Conservation (phyloP, 1,140 invertebrate genomes). For the Pygmarrhopalites habei region DNA sequence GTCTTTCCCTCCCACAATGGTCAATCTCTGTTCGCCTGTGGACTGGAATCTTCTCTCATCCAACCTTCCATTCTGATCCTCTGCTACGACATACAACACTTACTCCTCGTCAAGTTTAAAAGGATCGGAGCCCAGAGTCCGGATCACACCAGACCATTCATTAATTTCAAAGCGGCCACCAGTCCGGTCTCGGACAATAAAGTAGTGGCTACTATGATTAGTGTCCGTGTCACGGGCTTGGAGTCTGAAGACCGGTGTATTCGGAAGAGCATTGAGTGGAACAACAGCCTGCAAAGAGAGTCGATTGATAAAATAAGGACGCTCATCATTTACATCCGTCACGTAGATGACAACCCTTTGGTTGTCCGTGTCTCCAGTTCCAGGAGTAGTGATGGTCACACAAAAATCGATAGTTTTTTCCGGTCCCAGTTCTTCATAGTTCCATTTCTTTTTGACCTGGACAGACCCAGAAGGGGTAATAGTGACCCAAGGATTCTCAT, state of each 20-base stretch:
- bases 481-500: slow-evolving; percentile 88
- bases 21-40: slow-evolving; percentile 80
- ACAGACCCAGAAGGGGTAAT: slow-evolving; percentile 85
- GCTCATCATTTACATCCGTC: slow-evolving; percentile 92
- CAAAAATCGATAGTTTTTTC: slow-evolving; percentile 94
- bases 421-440: slow-evolving; percentile 88
- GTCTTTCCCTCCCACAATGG: slow-evolving; percentile 87
- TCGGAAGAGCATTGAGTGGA: slow-evolving; percentile 84
- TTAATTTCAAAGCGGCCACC: slow-evolving; percentile 78
- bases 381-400: slow-evolving; percentile 85
- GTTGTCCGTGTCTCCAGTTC: slow-evolving; percentile 86
- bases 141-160: slow-evolving; percentile 84
- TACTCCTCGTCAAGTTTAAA: slow-evolving; percentile 95
- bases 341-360: slow-evolving; percentile 90
- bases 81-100: slow-evolving; percentile 88
- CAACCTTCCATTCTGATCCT: slow-evolving; percentile 86
- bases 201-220: slow-evolving; percentile 91
- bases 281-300: slow-evolving; percentile 96
- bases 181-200: slow-evolving; percentile 82
- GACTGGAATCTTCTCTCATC: slow-evolving; percentile 82
- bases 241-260: slow-evolving; percentile 89
- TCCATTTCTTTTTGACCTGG: slow-evolving; percentile 90
- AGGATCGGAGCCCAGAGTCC: slow-evolving; percentile 78
- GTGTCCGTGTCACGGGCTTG: slow-evolving; percentile 91
- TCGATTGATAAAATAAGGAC: slow-evolving; percentile 90